Evolutionary conservation across 1,140 invertebrate genomes (phyloP), one percentile per base, ranked within the genome.

Genomic region (Vollenhovia emeryi): DNA sequence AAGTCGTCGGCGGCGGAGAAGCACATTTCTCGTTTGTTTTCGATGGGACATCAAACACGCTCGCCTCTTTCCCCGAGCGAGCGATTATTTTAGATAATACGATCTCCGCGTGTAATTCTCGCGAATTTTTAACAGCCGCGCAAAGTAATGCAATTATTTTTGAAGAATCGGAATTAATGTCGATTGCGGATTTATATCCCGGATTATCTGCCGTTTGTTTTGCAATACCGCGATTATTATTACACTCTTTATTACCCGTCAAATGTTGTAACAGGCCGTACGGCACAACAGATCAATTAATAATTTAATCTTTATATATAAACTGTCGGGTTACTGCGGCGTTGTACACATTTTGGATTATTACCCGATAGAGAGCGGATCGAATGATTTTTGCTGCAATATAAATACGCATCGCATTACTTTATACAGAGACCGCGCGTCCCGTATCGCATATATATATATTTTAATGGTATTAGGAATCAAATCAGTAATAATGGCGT

Each of bases 141-240:
- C 13, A 43, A 73, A 43, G 52, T 57, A 57, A 43, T 71, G 36
- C 11, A 15, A 92, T 91, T 92, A 92, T 91, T 94, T 92, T 92
- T 92, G 66, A 57, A 73, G 50, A 82, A 57, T 33, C 50, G n/a
- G 13, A 82, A 43, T 71, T 82, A 71, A 82, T 71, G 36, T 71
- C 4, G n/a, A 82, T 82, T 73, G 62, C 24, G 18, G 48, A 82
- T 82, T 73, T 82, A 82, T 82, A 82, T 82, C 71, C 71, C 50
- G 52, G 50, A 82, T 59, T 57, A 57, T 82, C 66, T 57, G 40
- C n/a, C 55, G 48, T 79, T 79, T 79, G 27, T 71, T 82, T 71
- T 57, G 66, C 36, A 73, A 73, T 57, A 43, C 45, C 33, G 33
- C 64, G 76, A 82, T 82, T 82, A 82, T 80, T 80, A 80, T 82